Evolutionary conservation across 2,113 vertebrate species (phyloP), one percentile per base, ranked within the genome.

Genomic region (Pygoscelis adeliae): DNA sequence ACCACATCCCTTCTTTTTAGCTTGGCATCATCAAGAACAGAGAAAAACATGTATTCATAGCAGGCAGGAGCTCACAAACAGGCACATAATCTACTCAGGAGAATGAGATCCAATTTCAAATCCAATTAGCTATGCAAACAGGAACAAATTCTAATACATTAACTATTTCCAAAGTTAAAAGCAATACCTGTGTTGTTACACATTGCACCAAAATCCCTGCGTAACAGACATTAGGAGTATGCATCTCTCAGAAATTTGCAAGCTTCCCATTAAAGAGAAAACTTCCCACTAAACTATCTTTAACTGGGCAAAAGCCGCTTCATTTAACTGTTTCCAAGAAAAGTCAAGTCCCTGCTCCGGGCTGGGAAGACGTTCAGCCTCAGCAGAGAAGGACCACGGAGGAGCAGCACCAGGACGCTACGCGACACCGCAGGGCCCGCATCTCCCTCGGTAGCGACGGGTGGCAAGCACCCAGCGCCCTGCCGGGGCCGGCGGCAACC

Each of bases 321-420:
- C 20, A 3, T 20, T n/a, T 62, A 40, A 14, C 20, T 23, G 3
- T 22, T 49, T 18, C 13, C 10, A 12, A 21, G 38, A 58, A 25
- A 18, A 19, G 1, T 2, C 25, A 6, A 23, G 16, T 4, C 20
- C 29, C 23, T 19, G 34, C 47, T 62, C 2, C 6, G 19, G 61
- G 11, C 29, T 20, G 3, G 16, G 34, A 14, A 44, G 42, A 14
- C 5, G 12, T 2, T 0, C 7, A 29, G 30, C 42, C 2, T 0
- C 10, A 25, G 23, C 38, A 36, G 42, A 5, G 25, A 40, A 61
- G 13, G 20, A n/a, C 11, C 19, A 7, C 5, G 16, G 21, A 11
- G 4, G 21, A 65, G 63, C 83, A 30, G 50, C 22, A 15, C 19
- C 62, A 13, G 34, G 32, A 6, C 46, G 9, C 27, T 4, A 10